phyloP scores from a whole-genome alignment of 2,113 vertebrate species.

The Gila orcuttii region DNA sequence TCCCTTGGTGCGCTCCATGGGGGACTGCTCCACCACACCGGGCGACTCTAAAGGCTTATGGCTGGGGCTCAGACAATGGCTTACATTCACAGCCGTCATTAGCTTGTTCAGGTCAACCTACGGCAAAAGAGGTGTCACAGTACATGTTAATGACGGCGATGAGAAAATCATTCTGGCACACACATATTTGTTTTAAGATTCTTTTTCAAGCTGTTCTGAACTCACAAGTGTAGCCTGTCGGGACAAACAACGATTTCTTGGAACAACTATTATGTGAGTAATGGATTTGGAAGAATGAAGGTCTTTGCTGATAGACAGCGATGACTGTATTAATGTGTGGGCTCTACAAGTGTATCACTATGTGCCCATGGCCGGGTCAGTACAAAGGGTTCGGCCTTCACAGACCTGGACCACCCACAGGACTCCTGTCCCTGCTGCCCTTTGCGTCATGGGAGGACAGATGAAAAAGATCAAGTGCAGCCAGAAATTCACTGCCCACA shows the following conservation, averaged over 20 bases:
- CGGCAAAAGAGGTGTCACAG: background rate
- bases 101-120: slow-evolving; percentile 91
- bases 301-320: background rate
- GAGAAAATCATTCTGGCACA: background rate
- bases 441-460: slow-evolving; percentile 29
- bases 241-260: slow-evolving; percentile 20
- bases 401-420: slow-evolving; percentile 12
- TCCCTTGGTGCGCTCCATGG: slow-evolving; percentile 86
- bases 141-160: background rate
- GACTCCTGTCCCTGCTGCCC: background rate
- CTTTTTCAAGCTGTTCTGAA: background rate
- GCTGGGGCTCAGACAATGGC: slow-evolving; percentile 77
- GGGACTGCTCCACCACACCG: slow-evolving; percentile 82
- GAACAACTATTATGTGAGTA: slow-evolving; percentile 7
- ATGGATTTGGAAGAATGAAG: background rate
- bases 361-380: slow-evolving; percentile 6
- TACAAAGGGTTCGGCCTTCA: slow-evolving; percentile 14
- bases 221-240: background rate
- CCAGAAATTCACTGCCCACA: slow-evolving; percentile 72
- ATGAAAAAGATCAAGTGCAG: slow-evolving; percentile 61
- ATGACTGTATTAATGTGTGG: slow-evolving; percentile 13
- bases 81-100: slow-evolving; percentile 80
- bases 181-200: background rate
- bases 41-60: slow-evolving; percentile 79
- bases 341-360: slow-evolving; percentile 24